Evolutionary conservation across 1,140 invertebrate genomes (phyloP), one percentile per base, ranked within the genome.

Genomic region (Ooceraea biroi): DNA sequence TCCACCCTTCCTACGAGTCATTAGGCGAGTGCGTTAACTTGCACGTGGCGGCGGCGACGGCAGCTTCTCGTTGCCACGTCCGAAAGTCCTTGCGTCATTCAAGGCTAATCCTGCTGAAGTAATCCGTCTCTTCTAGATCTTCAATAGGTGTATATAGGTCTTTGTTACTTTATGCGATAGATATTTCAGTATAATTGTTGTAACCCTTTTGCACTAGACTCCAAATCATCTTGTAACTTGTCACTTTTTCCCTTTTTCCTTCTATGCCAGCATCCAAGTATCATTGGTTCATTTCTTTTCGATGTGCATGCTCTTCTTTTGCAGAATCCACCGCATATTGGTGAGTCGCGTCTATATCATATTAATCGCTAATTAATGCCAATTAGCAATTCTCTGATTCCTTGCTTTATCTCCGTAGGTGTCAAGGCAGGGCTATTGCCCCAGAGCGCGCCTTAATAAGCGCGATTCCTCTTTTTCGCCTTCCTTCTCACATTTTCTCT

Each of bases 1-100:
- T 82, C 84, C 72, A 68, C 87, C 84, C 86, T 89, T 88, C 88
- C 78, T 68, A 88, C 86, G 78, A 88, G 84, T 89, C 87, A 89
- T 89, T 89, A 88, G 60, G 73, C 86, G 85, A 69, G 17, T 76
- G 86, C 86, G 87, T 88, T 89, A 85, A 89, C 63, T 88, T 66
- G 65, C 66, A 65, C 46, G 72, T 61, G 55, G 48, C 19, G 63
- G 25, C 11, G 19, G 44, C 52, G 55, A 50, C 19, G 63, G 25
- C 11, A 17, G 44, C 52, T 78, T 22, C 22, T 30, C 65, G 41
- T 27, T 36, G 14, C 63, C 57, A 17, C 14, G n/a, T 58, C 41
- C 25, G 36, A 80, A 80, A 80, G 52, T 80, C 65, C 41, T 50
- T 30, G 22, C 30, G 11, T 22, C 63, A 3, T 36, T 27, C 76